Evolutionary conservation across 2,113 vertebrate species (phyloP), one percentile per base, ranked within the genome.

Genomic region (Sander lucioperca): DNA sequence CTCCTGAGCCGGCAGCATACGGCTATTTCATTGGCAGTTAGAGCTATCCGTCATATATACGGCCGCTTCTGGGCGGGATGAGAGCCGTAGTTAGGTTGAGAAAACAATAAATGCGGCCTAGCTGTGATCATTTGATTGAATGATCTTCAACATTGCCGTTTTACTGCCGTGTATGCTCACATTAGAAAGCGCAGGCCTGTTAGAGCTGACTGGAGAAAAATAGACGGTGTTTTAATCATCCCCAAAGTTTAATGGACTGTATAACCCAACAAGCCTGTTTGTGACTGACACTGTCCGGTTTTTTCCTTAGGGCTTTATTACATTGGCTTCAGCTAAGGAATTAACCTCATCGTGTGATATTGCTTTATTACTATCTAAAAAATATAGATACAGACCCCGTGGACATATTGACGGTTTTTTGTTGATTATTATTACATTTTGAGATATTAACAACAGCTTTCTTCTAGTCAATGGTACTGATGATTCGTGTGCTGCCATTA

Each of bases 61-160:
- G 66, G 69, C 30, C 67, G 58, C 79, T 61, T 77, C 75, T 81
- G 92, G 94, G 94, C 91, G 94, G 93, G 93, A 93, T 74, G 59
- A 30, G 23, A 50, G 12, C 62, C 50, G 3, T 77, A 76, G 95
- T 94, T 95, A 3, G 95, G 91, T 94, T 94, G 95, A 92, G 85
- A 48, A 3, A 68, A 85, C 94, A 94, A 85, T 93, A 89, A 95
- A 93, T 94, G 95, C 94, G 94, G 94, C 94, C 94, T 95, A 95
- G 91, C 80, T 88, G 87, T 59, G 88, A 77, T 86, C 83, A 75
- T 73, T 86, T 89, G 87, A 89, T 74, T 93, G 83, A 59, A 74
- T 74, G 89, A 87, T 91, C 88, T 85, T 79, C 89, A 83, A 36
- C 71, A 62, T 86, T 75, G 79, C 19, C 21, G 75, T 84, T 88